phyloP scores from a whole-genome alignment of 2,113 vertebrate genomes.

The Podocnemis expansa region DNA sequence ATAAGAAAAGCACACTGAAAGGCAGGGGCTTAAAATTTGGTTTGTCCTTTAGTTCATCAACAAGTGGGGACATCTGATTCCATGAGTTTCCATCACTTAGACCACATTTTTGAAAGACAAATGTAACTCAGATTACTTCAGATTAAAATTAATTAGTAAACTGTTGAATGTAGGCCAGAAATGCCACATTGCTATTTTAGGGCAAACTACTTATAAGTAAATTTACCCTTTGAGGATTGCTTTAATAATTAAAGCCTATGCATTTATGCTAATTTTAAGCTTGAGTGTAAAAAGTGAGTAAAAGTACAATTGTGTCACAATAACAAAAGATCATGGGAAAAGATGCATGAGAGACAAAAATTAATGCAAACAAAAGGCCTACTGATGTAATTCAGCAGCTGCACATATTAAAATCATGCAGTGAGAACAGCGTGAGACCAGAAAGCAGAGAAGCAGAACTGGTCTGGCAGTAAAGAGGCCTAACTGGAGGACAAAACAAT shows the following conservation, averaged over 20 bases:
- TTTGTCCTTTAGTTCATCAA: constrained; percentile 56
- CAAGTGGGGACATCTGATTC: constrained; percentile 60
- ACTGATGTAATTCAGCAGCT: background rate
- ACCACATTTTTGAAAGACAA: constrained; percentile 64
- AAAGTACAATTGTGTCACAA: background rate
- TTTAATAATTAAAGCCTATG: background rate
- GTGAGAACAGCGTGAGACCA: background rate
- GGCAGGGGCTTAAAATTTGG: constrained; percentile 58
- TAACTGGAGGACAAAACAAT: background rate
- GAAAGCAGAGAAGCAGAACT: background rate
- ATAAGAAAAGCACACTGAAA: constrained; percentile 57
- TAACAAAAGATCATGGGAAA: background rate
- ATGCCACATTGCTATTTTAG: constrained; percentile 33
- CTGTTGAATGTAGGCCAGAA: constrained; percentile 56
- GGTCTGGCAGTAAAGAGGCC: background rate
- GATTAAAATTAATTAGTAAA: constrained; percentile 63
- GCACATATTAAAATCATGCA: background rate
- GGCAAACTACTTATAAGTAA: constrained; percentile 14
- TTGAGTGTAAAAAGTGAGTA: background rate
- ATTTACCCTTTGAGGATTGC: background rate
- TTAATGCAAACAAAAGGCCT: background rate
- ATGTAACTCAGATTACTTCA: constrained; percentile 62
- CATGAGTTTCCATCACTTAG: constrained; percentile 61
- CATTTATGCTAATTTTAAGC: background rate
- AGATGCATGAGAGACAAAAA: background rate